These are phyloP conservation scores for Chrysemys picta DNA, from an alignment of 2,113 vertebrate genomes.

Conservation along the genomic window DNA sequence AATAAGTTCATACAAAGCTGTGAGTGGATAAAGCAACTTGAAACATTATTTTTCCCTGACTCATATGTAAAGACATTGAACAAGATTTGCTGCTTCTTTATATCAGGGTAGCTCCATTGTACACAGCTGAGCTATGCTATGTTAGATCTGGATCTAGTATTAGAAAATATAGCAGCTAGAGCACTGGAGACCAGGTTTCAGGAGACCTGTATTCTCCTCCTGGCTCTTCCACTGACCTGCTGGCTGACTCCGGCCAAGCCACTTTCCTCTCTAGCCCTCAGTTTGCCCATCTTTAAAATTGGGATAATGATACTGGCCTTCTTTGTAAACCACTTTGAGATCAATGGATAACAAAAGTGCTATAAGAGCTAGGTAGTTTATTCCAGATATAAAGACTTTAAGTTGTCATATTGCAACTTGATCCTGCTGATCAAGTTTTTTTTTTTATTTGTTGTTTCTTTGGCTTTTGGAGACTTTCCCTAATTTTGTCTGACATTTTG, in stretches of 20 bases:
- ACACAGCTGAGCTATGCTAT: accelerated
- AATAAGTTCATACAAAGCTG: background rate
- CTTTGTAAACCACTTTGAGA: background rate
- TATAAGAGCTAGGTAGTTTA: background rate
- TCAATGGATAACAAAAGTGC: background rate
- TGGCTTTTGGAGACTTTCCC: background rate
- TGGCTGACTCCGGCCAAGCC: background rate
- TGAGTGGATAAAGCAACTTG: background rate
- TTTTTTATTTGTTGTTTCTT: background rate
- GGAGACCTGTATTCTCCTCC: accelerated
- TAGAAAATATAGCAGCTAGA: background rate
- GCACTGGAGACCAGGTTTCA: background rate
- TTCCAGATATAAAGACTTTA: background rate
- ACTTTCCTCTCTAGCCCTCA: background rate
- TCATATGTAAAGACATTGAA: background rate
- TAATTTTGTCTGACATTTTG: background rate
- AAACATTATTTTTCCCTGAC: background rate
- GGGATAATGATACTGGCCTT: background rate
- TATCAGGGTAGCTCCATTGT: background rate
- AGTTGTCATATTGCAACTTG: background rate
- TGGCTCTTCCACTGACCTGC: background rate
- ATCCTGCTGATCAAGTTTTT: background rate
- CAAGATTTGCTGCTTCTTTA: background rate
- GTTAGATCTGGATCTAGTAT: background rate
- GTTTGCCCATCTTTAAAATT: background rate